A percentile compares a stretch with the other conserved stretches of the same genome.
phyloP scores from a whole-genome alignment of 2,797 vertebrate genomes.

The Galago senegalensis region DNA sequence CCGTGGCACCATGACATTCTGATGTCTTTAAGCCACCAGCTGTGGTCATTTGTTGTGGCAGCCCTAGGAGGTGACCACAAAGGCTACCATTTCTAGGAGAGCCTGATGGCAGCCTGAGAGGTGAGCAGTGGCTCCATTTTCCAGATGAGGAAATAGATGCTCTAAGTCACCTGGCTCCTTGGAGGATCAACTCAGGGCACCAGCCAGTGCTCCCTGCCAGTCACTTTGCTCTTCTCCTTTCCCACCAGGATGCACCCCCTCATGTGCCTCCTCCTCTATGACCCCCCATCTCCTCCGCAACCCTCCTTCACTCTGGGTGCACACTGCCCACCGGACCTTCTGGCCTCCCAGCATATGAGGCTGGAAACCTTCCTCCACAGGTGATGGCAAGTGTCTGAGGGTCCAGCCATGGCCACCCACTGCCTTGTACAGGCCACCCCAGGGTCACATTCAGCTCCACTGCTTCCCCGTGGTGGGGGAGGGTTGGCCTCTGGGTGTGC shows the following conservation, averaged over 20 bases:
- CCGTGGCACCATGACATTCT: background rate
- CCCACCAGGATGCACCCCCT: background rate
- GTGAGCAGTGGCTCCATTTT: background rate
- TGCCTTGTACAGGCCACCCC: background rate
- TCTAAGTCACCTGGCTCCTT: rapidly evolving
- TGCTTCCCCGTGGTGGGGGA: background rate
- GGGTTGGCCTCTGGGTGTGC: background rate
- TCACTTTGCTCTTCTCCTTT: background rate
- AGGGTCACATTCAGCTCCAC: background rate
- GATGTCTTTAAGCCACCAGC: background rate
- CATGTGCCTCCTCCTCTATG: rapidly evolving
- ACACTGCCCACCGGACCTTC: background rate
- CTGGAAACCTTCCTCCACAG: background rate
- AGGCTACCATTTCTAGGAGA: background rate
- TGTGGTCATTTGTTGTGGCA: background rate
- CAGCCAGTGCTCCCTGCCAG: background rate
- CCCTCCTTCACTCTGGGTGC: background rate
- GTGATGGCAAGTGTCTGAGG: background rate
- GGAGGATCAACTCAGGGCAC: background rate
- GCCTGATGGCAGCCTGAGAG: background rate
- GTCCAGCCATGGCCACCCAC: background rate
- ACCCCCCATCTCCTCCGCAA: rapidly evolving
- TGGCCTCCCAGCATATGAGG: background rate
- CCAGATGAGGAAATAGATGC: background rate
- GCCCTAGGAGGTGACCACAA: background rate